Conservation (phyloP, 2,797 vertebrate species). For the Myiothlypis coronata region DNA sequence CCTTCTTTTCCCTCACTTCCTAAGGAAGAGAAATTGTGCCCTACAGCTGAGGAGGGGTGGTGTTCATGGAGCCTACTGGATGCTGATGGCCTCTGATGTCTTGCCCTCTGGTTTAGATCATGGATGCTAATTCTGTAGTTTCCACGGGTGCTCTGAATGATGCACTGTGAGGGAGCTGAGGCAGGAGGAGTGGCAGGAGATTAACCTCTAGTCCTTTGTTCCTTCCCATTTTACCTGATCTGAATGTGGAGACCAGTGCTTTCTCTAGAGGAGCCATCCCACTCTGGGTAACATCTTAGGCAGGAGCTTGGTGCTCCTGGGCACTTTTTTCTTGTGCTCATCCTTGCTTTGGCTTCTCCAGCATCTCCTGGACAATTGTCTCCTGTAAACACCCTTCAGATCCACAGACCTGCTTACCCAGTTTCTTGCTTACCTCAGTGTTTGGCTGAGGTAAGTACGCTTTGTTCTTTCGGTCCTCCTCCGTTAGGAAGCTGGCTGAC, state of each 20-base stretch:
- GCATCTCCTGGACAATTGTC: background rate
- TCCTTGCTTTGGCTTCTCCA: background rate
- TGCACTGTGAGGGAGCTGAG: background rate
- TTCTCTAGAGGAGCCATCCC: background rate
- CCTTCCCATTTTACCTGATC: background rate
- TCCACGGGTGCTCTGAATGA: background rate
- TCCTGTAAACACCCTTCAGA: background rate
- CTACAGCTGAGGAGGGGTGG: background rate
- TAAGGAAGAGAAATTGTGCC: background rate
- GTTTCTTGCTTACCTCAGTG: background rate
- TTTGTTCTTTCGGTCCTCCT: background rate
- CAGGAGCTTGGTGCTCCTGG: background rate
- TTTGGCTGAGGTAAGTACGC: background rate
- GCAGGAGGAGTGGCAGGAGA: background rate
- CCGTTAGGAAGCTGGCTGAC: background rate
- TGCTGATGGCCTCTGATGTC: background rate
- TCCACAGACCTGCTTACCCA: constrained; percentile 24
- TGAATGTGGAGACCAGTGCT: background rate
- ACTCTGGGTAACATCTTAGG: background rate
- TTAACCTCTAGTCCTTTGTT: background rate
- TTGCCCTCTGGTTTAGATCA: background rate
- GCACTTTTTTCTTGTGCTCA: background rate
- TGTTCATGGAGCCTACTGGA: background rate
- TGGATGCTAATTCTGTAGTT: background rate
- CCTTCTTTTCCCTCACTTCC: background rate